Evolutionary conservation across 1,140 invertebrate species (phyloP), one percentile per base, ranked within the genome.

Genomic region (Dendrolimus kikuchii): DNA sequence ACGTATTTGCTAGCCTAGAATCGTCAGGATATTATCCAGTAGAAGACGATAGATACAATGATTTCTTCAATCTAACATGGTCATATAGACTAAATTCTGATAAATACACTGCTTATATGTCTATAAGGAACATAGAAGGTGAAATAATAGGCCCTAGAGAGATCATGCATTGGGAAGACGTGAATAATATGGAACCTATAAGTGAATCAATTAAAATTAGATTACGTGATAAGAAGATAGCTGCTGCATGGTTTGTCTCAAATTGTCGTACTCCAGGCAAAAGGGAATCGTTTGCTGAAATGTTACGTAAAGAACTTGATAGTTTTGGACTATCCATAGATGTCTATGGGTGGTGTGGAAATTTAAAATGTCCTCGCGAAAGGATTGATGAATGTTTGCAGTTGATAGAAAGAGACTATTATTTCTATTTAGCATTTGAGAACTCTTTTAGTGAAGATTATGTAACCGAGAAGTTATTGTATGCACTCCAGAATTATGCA

Each of bases 391-490:
- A 80, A 40, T 89, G 88, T 51, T 86, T 86, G 43, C 51, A 68
- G 5, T 65, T 71, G 6, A 53, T 91, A 5, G 59, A 75, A 8
- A 77, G 80, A 2, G 59, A 87, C 45, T 93, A 93, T 70, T 90
- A 89, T 62, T 93, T 93, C 62, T 93, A 93, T 71, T 71, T 93
- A 39, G 86, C 92, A 0, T 92, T 93, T 53, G 92, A 93, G 69
- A 93, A 93, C 69, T 88, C 89, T 38, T 70, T 89, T 8, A 85
- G 82, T 60, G 71, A 81, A 46, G 91, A 92, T 68, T 92, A 92
- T 71, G 87, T 91, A 10, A 92, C 91, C 1, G 91, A 92, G 64
- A 92, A 92, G 62, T 73, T 93, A 40, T 90, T 88, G 68, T 73
- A 79, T 40, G 75, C 85, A 4, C 55, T 90, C 39, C 62, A 78